Conservation (phyloP, 2,113 vertebrate species). For the Eptatretus burgeri region DNA sequence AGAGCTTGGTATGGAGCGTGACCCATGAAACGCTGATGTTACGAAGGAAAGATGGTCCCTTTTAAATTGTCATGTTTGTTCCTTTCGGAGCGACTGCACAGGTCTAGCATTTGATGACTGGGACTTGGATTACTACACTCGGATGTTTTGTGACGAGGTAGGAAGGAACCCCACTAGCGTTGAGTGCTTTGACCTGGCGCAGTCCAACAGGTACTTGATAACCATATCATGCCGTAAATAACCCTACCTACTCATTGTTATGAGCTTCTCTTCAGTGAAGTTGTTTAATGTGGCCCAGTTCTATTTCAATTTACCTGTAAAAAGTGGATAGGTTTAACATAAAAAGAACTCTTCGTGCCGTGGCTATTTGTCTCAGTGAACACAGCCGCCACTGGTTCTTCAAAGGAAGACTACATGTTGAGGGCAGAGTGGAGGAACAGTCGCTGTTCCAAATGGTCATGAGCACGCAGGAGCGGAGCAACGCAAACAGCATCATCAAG, state of each 20-base stretch:
- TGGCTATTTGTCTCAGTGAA: slow-evolving; percentile 21
- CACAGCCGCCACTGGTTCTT: slow-evolving; percentile 92
- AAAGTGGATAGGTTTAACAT: not conserved
- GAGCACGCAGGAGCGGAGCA: slow-evolving; percentile 41
- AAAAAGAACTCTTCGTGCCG: not conserved
- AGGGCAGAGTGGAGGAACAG: slow-evolving; percentile 24
- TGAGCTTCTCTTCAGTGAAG: too few species aligned
- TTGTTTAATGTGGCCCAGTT: too few species aligned
- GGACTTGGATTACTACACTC: slow-evolving; percentile 54
- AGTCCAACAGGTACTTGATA: slow-evolving; percentile 38
- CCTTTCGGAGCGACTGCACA: slow-evolving; percentile 11
- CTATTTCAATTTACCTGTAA: too few species aligned
- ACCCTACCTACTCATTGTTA: too few species aligned
- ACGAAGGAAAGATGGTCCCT: too few species aligned
- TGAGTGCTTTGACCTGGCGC: slow-evolving; percentile 59
- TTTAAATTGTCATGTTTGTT: not conserved
- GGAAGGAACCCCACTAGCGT: slow-evolving; percentile 47
- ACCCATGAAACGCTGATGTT: not conserved
- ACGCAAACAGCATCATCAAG: slow-evolving; percentile 60
- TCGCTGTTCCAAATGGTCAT: slow-evolving; percentile 51
- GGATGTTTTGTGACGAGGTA: slow-evolving; percentile 29
- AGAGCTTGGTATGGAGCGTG: slow-evolving; percentile 25
- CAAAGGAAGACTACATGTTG: slow-evolving; percentile 33
- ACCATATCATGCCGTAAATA: too few species aligned
- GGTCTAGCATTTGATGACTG: slow-evolving; percentile 52